phyloP scores from a whole-genome alignment of 2,797 vertebrate genomes.

The Chelon auratus region DNA sequence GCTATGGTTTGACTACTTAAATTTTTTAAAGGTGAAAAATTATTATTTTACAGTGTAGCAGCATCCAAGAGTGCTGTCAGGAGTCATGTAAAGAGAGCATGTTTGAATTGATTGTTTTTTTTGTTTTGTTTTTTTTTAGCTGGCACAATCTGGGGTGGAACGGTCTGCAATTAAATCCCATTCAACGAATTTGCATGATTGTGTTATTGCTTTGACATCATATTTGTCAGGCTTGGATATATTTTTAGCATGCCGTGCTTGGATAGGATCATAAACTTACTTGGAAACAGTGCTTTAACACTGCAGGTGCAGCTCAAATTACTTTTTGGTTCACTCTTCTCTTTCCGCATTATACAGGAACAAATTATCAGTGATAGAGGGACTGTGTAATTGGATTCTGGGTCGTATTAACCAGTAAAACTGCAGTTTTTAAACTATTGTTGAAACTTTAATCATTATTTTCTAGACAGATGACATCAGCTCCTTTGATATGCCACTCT shows the following conservation, averaged over 20 bases:
- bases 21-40: conserved; percentile 82
- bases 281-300: conserved; percentile 32
- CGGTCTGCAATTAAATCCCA: conserved; percentile 25
- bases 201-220: not conserved
- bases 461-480: conserved; percentile 49
- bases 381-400: conserved; percentile 64
- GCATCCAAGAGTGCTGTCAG: conserved; percentile 36
- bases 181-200: not conserved
- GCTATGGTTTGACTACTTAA: conserved; percentile 76
- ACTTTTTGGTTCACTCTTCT: conserved; percentile 37
- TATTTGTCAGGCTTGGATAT: not conserved
- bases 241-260: conserved; percentile 20
- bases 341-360: conserved; percentile 31
- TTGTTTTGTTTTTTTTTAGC: conserved; percentile 59
- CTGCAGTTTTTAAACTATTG: conserved; percentile 51
- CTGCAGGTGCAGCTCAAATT: conserved; percentile 45
- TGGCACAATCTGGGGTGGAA: not conserved
- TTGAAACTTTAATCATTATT: conserved; percentile 65
- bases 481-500: conserved; percentile 32
- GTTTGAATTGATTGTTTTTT: not conserved
- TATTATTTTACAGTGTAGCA: conserved; percentile 76
- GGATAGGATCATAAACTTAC: conserved; percentile 4
- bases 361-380: conserved; percentile 55
- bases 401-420: conserved; percentile 58
- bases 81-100: conserved; percentile 71